Evolutionary conservation across 2,113 vertebrate genomes (phyloP), one percentile per base, ranked within the genome.

Genomic region (Oncorhynchus masou): DNA sequence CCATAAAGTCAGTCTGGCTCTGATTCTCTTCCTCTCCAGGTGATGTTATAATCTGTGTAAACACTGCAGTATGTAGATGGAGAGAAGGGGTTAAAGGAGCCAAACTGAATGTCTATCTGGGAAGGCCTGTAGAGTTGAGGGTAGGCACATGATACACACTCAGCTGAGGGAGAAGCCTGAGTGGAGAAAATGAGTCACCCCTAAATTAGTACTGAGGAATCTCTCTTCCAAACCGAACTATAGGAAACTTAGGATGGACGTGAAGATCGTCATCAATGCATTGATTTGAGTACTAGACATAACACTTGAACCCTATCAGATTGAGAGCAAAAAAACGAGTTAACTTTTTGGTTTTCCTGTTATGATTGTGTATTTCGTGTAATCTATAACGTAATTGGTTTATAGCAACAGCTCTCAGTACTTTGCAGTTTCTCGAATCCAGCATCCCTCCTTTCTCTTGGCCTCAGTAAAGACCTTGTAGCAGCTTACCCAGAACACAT

Each of bases 171-270:
- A 81, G 79, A 29, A 72, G 85, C 75, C 74, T 74, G 71, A 49
- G 70, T n/a, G 86, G 91, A 90, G 80, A 88, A 82, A 79, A 74
- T 89, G 89, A 93, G 86, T 93, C 90, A 94, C 82, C 70, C n/a
- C 72, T 45, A 69, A 87, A 80, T 29, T 54, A 24, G 16, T 13
- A 22, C 54, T 24, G 62, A 81, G 71, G 24, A 64, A 71, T 68
- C 27, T 71, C 5, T 71, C 66, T 19, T 54, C 13, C 51, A 54
- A 54, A 51, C 15, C 3, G 3, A 54, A 45, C 39, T 45, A 2
- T 71, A 66, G 68, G 80, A 79, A 45, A 45, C 39, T 11, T 12
- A 45, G 51, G 16, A 54, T 54, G 16, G 51, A 54, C 16, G 1
- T 54, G 51, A 16, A 45, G 9, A 45, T 45, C 39, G 9, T 45